phyloP scores from a whole-genome alignment of 2,797 vertebrate genomes.

The Sebastes cheni region DNA sequence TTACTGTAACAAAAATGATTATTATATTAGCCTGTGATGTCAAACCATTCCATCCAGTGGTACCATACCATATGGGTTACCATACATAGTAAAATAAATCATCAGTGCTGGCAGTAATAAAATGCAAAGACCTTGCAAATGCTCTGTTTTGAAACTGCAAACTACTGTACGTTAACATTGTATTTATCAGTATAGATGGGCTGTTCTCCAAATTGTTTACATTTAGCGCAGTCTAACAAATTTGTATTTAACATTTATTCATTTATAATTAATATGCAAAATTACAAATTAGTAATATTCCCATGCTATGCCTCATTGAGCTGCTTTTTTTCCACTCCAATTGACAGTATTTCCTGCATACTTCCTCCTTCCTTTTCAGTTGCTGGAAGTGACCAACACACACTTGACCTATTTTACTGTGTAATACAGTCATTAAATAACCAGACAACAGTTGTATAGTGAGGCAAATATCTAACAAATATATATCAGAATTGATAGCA shows the following conservation, averaged over 20 bases:
- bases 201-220: neutral
- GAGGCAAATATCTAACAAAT: fast-evolving
- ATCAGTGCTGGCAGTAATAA: neutral
- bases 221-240: neutral
- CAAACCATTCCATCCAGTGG: neutral
- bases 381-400: neutral
- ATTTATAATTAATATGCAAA: neutral
- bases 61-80: neutral
- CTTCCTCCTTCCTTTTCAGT: neutral
- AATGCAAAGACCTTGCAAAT: neutral
- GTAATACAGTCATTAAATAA: neutral
- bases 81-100: neutral
- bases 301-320: neutral
- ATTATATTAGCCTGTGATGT: neutral
- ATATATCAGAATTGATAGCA: neutral
- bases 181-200: neutral
- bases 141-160: neutral
- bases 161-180: neutral
- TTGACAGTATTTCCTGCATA: neutral
- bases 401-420: neutral
- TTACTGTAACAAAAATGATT: neutral
- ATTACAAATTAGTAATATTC: neutral
- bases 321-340: neutral
- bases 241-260: neutral
- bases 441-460: no score